Percentiles rank a stretch among this genome's conserved stretches.
These are phyloP conservation scores for Apostichopus japonicus DNA, from an alignment of 35 echinoderm and acorn worm species.

Conservation along the genomic window DNA sequence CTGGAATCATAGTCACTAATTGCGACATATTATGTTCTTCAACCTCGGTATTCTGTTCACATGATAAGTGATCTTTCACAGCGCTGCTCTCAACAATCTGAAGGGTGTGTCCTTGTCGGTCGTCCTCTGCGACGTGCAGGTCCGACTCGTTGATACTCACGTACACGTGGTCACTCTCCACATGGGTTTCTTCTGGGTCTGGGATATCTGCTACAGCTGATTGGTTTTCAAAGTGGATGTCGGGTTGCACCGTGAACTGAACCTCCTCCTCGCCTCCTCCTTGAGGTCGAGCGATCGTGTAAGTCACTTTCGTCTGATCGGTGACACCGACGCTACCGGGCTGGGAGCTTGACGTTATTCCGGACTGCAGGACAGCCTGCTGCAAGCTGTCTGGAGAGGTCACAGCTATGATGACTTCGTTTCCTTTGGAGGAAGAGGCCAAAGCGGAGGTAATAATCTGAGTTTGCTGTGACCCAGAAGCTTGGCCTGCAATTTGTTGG, in stretches of 20 bases:
- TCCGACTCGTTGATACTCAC: slow-evolving; percentile 37
- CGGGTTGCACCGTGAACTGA: slow-evolving; percentile 16
- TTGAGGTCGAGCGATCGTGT: slow-evolving; percentile 22
- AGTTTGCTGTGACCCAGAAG: slow-evolving; percentile 24
- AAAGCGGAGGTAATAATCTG: slow-evolving; percentile 22
- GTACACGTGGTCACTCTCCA: slow-evolving; percentile 19
- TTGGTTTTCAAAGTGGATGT: slow-evolving; percentile 34
- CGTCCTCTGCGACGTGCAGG: neutral
- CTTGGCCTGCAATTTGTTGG: slow-evolving; percentile 51
- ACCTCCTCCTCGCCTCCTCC: slow-evolving; percentile 14
- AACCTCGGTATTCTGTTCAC: neutral
- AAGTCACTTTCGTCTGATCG: slow-evolving; percentile 32
- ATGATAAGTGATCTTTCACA: neutral
- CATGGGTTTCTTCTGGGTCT: neutral
- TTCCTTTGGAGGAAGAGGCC: neutral
- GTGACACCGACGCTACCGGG: neutral
- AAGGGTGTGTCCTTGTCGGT: neutral
- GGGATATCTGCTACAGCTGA: slow-evolving; percentile 5
- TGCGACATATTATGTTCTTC: slow-evolving; percentile 20
- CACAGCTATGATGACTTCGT: slow-evolving; percentile 44
- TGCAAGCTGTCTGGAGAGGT: slow-evolving; percentile 43
- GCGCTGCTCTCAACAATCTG: slow-evolving; percentile 29
- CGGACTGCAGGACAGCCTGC: slow-evolving; percentile 29
- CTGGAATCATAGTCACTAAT: slow-evolving; percentile 31
- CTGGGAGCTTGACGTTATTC: neutral